Evolutionary conservation across 2,797 vertebrate genomes (phyloP).

Genomic region (Ceyx erithaca): DNA sequence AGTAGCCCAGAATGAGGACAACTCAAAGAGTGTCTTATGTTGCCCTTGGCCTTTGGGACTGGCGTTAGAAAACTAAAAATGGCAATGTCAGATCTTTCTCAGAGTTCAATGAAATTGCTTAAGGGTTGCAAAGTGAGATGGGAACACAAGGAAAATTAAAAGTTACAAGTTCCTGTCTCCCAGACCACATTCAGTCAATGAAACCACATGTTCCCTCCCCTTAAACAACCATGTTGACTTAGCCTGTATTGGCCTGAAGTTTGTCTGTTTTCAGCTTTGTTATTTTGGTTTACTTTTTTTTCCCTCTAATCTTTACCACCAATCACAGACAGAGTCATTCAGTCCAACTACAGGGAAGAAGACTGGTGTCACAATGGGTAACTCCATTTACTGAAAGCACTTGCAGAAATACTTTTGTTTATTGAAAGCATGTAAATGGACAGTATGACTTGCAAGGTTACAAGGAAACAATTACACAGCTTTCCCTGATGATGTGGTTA

Average conservation of each 20-base stretch:
- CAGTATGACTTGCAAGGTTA: slow-evolving; percentile 65
- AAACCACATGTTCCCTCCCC: slow-evolving; percentile 24
- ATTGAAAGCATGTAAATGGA: slow-evolving; percentile 56
- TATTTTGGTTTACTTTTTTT: neutral
- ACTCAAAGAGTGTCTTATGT: neutral
- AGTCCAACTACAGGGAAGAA: slow-evolving; percentile 11
- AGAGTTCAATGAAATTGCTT: neutral
- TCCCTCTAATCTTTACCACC: slow-evolving; percentile 13
- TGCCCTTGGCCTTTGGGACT: neutral
- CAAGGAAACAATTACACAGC: slow-evolving; percentile 20
- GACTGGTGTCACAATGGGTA: slow-evolving; percentile 36
- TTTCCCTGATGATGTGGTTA: slow-evolving; percentile 36
- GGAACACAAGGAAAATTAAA: slow-evolving; percentile 39
- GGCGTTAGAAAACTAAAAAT: neutral
- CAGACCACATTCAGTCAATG: slow-evolving; percentile 30
- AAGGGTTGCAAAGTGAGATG: neutral
- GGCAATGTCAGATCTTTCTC: neutral
- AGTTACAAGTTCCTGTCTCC: slow-evolving; percentile 34
- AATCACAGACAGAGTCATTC: slow-evolving; percentile 22
- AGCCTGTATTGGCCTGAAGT: neutral
- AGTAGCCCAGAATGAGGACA: neutral
- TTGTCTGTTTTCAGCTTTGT: slow-evolving; percentile 31
- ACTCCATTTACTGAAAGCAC: slow-evolving; percentile 25
- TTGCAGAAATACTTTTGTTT: slow-evolving; percentile 59
- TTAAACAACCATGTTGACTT: slow-evolving; percentile 17